Percentiles rank a stretch among this genome's conserved stretches.
These are phyloP conservation scores for Parambassis ranga DNA, from an alignment of 2,797 vertebrate species.

Conservation along the genomic window DNA sequence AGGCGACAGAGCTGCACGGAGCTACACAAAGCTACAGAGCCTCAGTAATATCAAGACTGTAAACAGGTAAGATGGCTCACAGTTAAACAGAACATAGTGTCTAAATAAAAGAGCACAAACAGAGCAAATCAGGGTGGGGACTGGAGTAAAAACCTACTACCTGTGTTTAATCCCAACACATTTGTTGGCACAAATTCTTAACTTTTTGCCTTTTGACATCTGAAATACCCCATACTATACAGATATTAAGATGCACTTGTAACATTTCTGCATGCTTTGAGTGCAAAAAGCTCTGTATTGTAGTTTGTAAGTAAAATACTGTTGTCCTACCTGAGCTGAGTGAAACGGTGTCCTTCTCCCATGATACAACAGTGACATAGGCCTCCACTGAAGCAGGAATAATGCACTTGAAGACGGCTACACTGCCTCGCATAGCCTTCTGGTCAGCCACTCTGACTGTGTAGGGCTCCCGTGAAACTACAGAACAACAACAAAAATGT, in stretches of 20 bases:
- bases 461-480: conserved; percentile 99
- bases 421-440: conserved; percentile 99
- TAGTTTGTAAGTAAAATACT: not conserved
- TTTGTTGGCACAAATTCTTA: not conserved
- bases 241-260: not conserved
- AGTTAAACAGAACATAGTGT: conserved; percentile 35
- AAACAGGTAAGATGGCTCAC: conserved; percentile 67
- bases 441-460: conserved; percentile 99
- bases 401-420: conserved; percentile 99
- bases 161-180: too few species aligned
- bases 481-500: not conserved
- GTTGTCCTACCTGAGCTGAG: conserved; percentile 94
- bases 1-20: conserved; percentile 30
- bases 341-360: conserved; percentile 99
- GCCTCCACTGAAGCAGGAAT: conserved; percentile 98
- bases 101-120: conserved; percentile 17
- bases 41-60: conserved; percentile 37
- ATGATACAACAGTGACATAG: conserved; percentile 96
- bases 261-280: not conserved
- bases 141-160: conserved; percentile 13
- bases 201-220: not conserved
- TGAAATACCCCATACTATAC: not conserved
- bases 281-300: not conserved
- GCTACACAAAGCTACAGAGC: conserved; percentile 30
- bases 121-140: not conserved